Evolutionary conservation across 1,140 invertebrate species (phyloP), one percentile per base, ranked within the genome.

Genomic region (Brachystomella parvula): DNA sequence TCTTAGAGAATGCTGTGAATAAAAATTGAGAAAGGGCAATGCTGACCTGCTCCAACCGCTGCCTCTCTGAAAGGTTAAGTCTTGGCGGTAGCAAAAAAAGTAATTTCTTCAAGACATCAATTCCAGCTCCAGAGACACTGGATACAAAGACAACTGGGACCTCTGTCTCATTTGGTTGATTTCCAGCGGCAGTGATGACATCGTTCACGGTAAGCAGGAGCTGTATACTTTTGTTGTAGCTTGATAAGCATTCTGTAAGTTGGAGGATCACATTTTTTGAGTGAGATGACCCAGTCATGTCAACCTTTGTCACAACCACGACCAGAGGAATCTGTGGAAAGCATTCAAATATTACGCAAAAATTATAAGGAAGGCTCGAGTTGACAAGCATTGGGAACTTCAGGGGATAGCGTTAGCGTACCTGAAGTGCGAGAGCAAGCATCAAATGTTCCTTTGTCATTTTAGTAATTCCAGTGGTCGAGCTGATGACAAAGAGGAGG

Each of bases 91-190:
- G 74, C 39, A 86, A 78, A 77, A 88, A 83, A 21, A 93, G 78
- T 77, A 93, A 94, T 61, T 83, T 86, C 64, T 89, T 89, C 1
- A 96, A 79, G 32, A 89, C 79, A 71, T 88, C 84, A 2, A 96
- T 79, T 12, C 93, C 92, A 62, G 85, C 82, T 1, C 96, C 96
- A 19, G 86, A 92, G 0, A 98, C 94, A 77, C 89, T 92, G n/a
- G 94, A 97, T n/a, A 96, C 87, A 59, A 85, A 86, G 77, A 98
- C 94, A 71, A 98, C 89, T 12, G 96, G 92, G 61, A 88, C 81
- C 60, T 86, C 84, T 32, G 83, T 81, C 9, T 82, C 81, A 24
- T 56, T 64, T 0, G 83, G 77, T 68, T 85, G 81, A 73, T 83
- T 83, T 2, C 82, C 81, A 30, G 85, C 83, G 47, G 84, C 86